phyloP scores from a whole-genome alignment of 1,140 invertebrate genomes.

The Latrodectus geometricus region DNA sequence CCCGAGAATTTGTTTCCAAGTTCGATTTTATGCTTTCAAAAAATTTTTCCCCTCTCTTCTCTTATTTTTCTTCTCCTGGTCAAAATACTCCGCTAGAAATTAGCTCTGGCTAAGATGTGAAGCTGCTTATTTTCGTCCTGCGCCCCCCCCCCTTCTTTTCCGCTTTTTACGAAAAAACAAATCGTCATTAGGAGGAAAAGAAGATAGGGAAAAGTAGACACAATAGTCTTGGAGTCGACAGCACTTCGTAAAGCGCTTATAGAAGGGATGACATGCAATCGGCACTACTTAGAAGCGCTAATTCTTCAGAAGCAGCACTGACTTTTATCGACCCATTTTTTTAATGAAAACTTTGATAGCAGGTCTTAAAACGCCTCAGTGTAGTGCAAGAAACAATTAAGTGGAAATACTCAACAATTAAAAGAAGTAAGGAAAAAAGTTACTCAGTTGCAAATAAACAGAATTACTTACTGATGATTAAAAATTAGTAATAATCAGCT shows the following conservation, averaged over 20 bases:
- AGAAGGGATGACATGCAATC: slow-evolving; percentile 26
- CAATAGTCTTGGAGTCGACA: not conserved
- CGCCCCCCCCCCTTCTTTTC: too few relatives aligned
- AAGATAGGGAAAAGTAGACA: slow-evolving; percentile 10
- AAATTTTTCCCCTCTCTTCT: too few relatives aligned
- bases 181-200: slow-evolving; percentile 25
- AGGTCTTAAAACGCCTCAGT: slow-evolving; percentile 4
- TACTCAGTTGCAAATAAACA: not conserved
- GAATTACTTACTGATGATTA: not conserved
- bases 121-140: not conserved
- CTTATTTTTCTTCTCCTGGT: not conserved
- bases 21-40: too few relatives aligned
- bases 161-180: slow-evolving; percentile 10
- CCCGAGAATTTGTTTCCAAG: not conserved
- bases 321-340: not conserved
- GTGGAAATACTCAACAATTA: not conserved
- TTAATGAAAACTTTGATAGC: slow-evolving; percentile 2
- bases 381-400: not conserved
- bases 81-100: slow-evolving; percentile 7
- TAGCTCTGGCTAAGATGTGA: not conserved
- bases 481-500: slow-evolving; percentile 6
- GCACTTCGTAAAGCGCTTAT: slow-evolving; percentile 32
- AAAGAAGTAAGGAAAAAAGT: not conserved
- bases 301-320: slow-evolving; percentile 3
- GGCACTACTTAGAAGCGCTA: slow-evolving; percentile 33